Conservation (phyloP, 2,113 vertebrate species). For the Eurypyga helias region DNA sequence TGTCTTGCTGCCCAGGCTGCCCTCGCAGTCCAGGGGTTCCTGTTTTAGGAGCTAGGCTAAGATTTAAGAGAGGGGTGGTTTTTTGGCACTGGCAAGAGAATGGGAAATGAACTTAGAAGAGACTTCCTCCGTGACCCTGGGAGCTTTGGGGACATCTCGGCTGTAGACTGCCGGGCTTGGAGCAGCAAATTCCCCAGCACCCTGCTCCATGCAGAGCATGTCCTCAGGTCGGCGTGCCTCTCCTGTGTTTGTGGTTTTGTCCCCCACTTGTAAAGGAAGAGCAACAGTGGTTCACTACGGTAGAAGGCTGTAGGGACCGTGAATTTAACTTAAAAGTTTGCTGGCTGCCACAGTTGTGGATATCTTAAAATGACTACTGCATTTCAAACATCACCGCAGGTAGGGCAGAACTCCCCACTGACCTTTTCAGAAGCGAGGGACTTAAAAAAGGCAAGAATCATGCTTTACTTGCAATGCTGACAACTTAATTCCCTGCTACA, state of each 20-base stretch:
- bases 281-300: rapidly evolving
- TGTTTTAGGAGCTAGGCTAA: background rate
- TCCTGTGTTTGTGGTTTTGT: rapidly evolving
- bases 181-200: background rate
- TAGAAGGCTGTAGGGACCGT: background rate
- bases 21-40: background rate
- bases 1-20: background rate
- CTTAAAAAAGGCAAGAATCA: background rate
- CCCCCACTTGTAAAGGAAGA: background rate
- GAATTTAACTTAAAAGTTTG: background rate
- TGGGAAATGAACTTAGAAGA: constrained; percentile 52
- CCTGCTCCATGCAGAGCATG: background rate
- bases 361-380: background rate
- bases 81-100: background rate
- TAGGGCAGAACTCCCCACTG: background rate
- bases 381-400: background rate
- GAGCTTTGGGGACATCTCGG: background rate
- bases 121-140: constrained; percentile 42
- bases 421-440: background rate
- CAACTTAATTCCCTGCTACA: background rate
- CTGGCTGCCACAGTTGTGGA: background rate
- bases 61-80: background rate
- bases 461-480: background rate
- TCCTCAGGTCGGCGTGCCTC: rapidly evolving
- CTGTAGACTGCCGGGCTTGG: background rate